Evolutionary conservation across 2,113 vertebrate genomes (phyloP).

Genomic region (Oxyruncus cristatus): DNA sequence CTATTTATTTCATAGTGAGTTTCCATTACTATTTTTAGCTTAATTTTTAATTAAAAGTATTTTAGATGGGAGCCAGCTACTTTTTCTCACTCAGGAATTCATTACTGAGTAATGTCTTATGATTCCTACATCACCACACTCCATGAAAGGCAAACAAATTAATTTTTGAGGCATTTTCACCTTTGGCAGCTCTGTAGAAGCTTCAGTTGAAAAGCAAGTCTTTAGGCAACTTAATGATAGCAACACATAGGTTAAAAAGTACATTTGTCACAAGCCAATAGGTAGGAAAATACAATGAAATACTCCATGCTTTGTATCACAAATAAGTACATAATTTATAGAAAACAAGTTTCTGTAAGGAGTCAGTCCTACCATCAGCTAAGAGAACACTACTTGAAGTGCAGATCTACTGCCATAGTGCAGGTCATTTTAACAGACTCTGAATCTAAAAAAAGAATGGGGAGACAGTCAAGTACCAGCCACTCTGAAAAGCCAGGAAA

Average conservation of each 20-base stretch:
- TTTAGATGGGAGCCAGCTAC: background rate
- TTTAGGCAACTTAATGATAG: background rate
- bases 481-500: background rate
- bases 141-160: background rate
- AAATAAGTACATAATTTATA: background rate
- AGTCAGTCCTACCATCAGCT: background rate
- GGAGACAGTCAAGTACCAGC: background rate
- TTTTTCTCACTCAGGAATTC: background rate
- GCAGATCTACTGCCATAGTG: background rate
- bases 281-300: background rate
- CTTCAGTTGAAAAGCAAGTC: background rate
- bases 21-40: background rate
- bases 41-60: background rate
- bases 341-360: background rate
- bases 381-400: background rate
- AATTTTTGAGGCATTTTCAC: background rate
- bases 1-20: conserved; percentile 21
- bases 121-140: background rate
- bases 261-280: background rate
- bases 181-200: background rate
- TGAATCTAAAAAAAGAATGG: background rate
- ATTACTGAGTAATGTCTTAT: background rate
- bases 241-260: background rate
- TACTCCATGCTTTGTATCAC: background rate
- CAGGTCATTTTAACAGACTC: background rate